Base-by-base conservation (phyloP, 1,140 invertebrate genomes). In the Asobara japonica region DNA sequence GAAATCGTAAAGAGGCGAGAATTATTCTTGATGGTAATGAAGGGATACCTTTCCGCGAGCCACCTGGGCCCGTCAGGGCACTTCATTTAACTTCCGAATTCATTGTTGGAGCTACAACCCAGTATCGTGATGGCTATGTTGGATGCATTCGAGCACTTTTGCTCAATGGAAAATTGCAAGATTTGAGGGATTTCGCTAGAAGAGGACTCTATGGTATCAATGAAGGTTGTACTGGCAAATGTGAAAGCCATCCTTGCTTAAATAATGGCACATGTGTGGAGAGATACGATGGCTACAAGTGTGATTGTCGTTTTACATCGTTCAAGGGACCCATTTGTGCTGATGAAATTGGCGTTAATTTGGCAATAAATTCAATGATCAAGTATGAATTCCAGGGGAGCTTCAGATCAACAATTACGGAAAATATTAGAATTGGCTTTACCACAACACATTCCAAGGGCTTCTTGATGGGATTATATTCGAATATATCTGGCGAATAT, bases 311-410 rank as follows among this genome's bases (percentile, higher is more conserved):
- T 66, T 99, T 96, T 92, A 99, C 97, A n/a, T 94, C 97, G 2
- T 99, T 98, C 87, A 97, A 98, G 86, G 98, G 97, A 67, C 96
- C 96, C 61, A 98, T 98, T 83, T 99, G 97, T 87, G 97, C 97
- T 68, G 96, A 98, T 89, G 96, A 99, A 90, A 98, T 99, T 81
- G 98, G 98, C 31, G 95, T 98, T 0, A 97, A 97, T 80, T 89
- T 99, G 82, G 91, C 95, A 65, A 91, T 93, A 11, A 95, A 93
- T 81, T 95, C 94, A 0, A 94, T 96, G 88, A 93, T 99, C 61
- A 94, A 93, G 76, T 99, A 98, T 82, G 94, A 96, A 74, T 98
- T 99, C 84, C 92, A 95, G 80, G 95, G 95, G 5, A 95, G 92
- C 3, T 96, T 95, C 92, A 88, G 92, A 10, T 97, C 96, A 18